These are phyloP conservation scores for Prochilodus magdalenae DNA, from an alignment of 2,113 vertebrate species.

Conservation along the genomic window DNA sequence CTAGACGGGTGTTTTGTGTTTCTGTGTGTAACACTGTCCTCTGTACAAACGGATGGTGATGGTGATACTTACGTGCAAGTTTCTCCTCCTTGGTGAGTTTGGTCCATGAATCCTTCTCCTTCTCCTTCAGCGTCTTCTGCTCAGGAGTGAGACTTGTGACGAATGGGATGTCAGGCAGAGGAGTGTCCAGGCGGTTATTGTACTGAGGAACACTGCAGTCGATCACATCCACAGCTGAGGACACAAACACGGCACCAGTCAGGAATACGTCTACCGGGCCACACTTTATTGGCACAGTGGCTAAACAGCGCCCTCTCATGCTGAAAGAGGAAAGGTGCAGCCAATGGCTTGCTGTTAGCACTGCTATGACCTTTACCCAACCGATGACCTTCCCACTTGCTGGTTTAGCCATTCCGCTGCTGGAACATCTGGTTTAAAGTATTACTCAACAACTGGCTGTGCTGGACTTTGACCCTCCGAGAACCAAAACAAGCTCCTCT, in stretches of 20 bases:
- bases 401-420: neutral
- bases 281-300: neutral
- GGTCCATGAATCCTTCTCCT: constrained; percentile 69
- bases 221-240: constrained; percentile 47
- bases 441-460: neutral
- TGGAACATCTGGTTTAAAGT: neutral
- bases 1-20: no score
- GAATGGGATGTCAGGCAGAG: constrained; percentile 66
- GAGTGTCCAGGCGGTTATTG: constrained; percentile 62
- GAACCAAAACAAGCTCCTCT: no score
- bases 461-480: neutral
- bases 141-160: constrained; percentile 58
- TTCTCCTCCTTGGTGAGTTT: constrained; percentile 69
- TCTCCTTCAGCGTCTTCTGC: constrained; percentile 68
- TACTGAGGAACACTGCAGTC: constrained; percentile 67
- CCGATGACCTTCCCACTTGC: neutral
- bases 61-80: constrained; percentile 61
- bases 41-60: neutral
- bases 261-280: no score
- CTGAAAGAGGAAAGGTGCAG: neutral
- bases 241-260: neutral
- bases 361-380: neutral
- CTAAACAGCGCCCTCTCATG: constrained; percentile 1
- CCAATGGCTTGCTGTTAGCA: neutral
- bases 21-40: no score